Evolutionary conservation across 2,888 invertebrate species (phyloP).

Genomic region (Spodoptera picta): DNA sequence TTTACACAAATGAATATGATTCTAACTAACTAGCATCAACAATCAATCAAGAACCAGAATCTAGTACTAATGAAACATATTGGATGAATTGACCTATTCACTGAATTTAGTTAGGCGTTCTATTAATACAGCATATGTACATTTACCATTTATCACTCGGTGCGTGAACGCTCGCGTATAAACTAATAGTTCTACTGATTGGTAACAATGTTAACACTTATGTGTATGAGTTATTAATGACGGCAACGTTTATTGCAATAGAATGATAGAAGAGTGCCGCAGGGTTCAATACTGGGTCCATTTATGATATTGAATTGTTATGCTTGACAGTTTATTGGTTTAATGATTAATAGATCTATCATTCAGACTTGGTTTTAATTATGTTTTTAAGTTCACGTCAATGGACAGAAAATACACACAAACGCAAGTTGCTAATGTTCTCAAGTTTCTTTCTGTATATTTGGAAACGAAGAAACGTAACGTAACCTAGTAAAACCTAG

Average conservation of each 20-base stretch:
- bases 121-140: slow-evolving; percentile 4
- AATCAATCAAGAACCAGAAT: slow-evolving; percentile 10
- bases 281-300: slow-evolving; percentile 6
- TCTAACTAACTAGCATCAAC: not conserved
- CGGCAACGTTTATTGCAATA: not conserved
- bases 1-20: too few species aligned
- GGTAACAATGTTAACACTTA: not conserved
- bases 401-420: too few species aligned
- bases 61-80: slow-evolving; percentile 8
- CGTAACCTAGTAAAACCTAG: too few species aligned
- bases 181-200: not conserved
- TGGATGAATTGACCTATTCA: not conserved
- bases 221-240: not conserved
- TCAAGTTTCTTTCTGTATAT: too few species aligned
- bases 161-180: not conserved
- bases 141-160: slow-evolving; percentile 10
- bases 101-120: slow-evolving; percentile 20
- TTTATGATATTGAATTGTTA: not conserved
- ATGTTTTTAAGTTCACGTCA: too few species aligned
- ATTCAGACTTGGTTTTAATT: too few species aligned
- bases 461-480: too few species aligned
- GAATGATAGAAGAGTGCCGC: slow-evolving; percentile 1
- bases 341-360: too few species aligned
- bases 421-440: too few species aligned
- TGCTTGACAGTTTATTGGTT: too few species aligned